Evolutionary conservation across 2,888 invertebrate species (phyloP), one percentile per base, ranked within the genome.

Genomic region (Ormyrus labotus): DNA sequence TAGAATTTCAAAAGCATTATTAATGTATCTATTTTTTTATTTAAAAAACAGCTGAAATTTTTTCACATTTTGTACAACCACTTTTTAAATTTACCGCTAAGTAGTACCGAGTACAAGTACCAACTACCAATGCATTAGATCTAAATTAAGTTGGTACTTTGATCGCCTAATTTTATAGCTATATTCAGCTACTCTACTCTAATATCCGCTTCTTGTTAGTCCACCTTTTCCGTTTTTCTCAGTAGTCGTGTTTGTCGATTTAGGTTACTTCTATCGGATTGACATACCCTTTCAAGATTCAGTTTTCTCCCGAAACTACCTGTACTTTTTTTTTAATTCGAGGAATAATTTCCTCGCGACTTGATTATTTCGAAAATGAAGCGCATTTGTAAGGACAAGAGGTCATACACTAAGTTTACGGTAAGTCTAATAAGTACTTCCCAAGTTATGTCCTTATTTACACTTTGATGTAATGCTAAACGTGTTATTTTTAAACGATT

Each of bases 401-500:
- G 91, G 85, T 92, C 92, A 83, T 92, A 92, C 79, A 91, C 92
- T 51, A 92, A 92, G 90, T 92, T 93, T 86, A 93, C 93, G 92
- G 93, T 93, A 84, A 84, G 78, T 86, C 85, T 34, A 80, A 57
- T 53, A 51, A 73, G 67, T 81, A 60, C 50, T 47, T 63, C 9
- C n/a, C 6, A 9, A 50, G 9, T 6, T 57, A 9, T 34, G 34
- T 34, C 2, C 34, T 13, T 53, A 60, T 13, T 34, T 58, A 19
- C n/a, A 47, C 60, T 19, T 48, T 19, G 19, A 4, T 34, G 9
- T 8, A 10, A 57, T 55, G 13, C 11, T 71, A 11, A n/a, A 10
- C 34, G 3, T 8, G 13, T 8, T 13, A 8, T 58, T 13, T 10
- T 11, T 61, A 19, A 50, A 13, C 34, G 4, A 34, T 58, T 13